Base-by-base conservation (phyloP, 2,797 vertebrate species). In the Sternotherus odoratus region DNA sequence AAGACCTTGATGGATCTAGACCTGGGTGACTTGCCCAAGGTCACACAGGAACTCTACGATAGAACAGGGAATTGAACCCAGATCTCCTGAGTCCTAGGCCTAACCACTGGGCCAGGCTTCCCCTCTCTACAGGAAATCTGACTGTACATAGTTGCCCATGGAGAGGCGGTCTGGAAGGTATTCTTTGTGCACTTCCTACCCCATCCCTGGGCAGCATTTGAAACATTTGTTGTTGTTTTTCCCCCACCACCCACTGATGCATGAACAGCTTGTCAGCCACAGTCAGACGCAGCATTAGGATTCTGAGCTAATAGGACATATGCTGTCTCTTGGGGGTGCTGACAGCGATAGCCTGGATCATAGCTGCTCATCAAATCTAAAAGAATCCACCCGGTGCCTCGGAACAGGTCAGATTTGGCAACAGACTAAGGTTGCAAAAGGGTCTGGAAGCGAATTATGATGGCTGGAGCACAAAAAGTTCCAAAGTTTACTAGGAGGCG, bases 91-190 rank as follows among this genome's bases (percentile, higher is more conserved):
- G 56, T 57, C 56, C 26, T 24, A 30, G 56, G 26, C 26, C 56
- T 28, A 57, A 57, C 5, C 56, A 13, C 26, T 57, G 26, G 12
- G 26, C 56, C 12, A 57, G 56, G 26, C 12, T 30, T 57, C 56
- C 53, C 13, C 2, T 57, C 54, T 57, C 26, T 57, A 12, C 3
- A 57, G 56, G 26, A 12, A 30, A 30, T 12, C 28, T 57, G 56
- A 26, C 11, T 57, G 56, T 15, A 57, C 56, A 30, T 30, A 28
- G 56, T 3, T 57, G 56, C 56, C 56, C 56, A 28, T 5, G 12
- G 56, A 36, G n/a, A 8, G 63, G n/a, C 9, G 10, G 0, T 12
- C 30, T 33, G 26, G 50, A 48, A 0, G 4, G 46, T 15, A n/a
- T 30, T 12, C 51, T 85, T 57, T 28, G 26, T 30, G 12, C 66